These are phyloP conservation scores for Apantesis nais DNA, from an alignment of 2,888 invertebrate species.

Conservation along the genomic window DNA sequence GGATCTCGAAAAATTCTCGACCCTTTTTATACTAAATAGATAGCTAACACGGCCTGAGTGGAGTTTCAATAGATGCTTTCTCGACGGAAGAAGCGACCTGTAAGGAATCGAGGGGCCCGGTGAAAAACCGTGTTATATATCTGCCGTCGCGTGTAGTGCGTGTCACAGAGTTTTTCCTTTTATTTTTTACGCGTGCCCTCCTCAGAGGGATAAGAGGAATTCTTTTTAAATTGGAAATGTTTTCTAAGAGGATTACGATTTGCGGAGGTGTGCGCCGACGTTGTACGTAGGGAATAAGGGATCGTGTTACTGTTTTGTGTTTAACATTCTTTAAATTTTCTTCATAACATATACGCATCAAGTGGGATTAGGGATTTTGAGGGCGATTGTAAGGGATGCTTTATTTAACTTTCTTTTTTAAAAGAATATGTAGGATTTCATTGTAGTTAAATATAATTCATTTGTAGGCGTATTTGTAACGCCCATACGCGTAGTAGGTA, in stretches of 20 bases:
- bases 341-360: constrained; percentile 50
- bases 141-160: constrained; percentile 61
- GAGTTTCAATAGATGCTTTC: constrained; percentile 86
- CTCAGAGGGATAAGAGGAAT: constrained; percentile 83
- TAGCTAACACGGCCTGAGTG: constrained; percentile 85
- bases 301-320: constrained; percentile 71
- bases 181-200: constrained; percentile 84
- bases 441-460: constrained; percentile 11
- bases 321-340: constrained; percentile 65
- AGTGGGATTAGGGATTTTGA: constrained; percentile 48
- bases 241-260: constrained; percentile 86
- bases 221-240: constrained; percentile 86
- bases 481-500: constrained; percentile 39
- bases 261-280: constrained; percentile 78
- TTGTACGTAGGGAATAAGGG: constrained; percentile 73
- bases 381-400: constrained; percentile 38
- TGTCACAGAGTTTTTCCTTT: constrained; percentile 82
- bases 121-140: constrained; percentile 69
- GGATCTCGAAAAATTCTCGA: constrained; percentile 81
- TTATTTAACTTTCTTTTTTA: constrained; percentile 18
- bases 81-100: constrained; percentile 84
- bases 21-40: constrained; percentile 86
- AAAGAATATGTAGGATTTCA: constrained; percentile 14
- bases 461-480: constrained; percentile 30
- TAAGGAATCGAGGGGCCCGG: constrained; percentile 79